These are phyloP conservation scores for Mesoclemmys tuberculata DNA, from an alignment of 2,113 vertebrate genomes.

Conservation along the genomic window DNA sequence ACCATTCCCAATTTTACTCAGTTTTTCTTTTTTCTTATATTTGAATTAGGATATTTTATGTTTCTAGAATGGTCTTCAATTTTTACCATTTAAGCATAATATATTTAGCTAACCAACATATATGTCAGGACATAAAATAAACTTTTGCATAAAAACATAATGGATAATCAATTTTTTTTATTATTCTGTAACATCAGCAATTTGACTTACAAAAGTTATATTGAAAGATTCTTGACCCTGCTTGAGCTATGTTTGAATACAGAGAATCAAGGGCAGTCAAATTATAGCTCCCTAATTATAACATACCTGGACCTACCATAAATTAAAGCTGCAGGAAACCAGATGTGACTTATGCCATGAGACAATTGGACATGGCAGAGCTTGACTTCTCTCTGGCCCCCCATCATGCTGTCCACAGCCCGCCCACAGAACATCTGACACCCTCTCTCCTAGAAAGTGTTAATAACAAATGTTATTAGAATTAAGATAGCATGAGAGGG, in stretches of 20 bases:
- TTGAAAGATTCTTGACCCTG: not conserved
- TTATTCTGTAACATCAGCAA: not conserved
- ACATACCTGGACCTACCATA: not conserved
- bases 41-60: not conserved
- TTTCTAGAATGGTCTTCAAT: not conserved
- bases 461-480: not conserved
- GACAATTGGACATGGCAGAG: not conserved
- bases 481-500: not conserved
- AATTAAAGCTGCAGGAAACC: not conserved
- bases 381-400: no score
- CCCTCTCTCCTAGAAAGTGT: rapidly evolving
- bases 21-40: not conserved
- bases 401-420: no score
- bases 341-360: not conserved
- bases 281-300: not conserved
- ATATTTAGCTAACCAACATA: not conserved
- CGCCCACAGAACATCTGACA: no score
- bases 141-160: not conserved
- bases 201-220: not conserved
- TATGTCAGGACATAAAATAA: not conserved
- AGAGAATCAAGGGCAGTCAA: not conserved
- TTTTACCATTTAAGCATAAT: not conserved
- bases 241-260: not conserved
- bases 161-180: slow-evolving; percentile 4
- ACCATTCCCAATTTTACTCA: not conserved